phyloP scores from a whole-genome alignment of 2,113 vertebrate species.

The Rhegmatorhina hoffmannsi region DNA sequence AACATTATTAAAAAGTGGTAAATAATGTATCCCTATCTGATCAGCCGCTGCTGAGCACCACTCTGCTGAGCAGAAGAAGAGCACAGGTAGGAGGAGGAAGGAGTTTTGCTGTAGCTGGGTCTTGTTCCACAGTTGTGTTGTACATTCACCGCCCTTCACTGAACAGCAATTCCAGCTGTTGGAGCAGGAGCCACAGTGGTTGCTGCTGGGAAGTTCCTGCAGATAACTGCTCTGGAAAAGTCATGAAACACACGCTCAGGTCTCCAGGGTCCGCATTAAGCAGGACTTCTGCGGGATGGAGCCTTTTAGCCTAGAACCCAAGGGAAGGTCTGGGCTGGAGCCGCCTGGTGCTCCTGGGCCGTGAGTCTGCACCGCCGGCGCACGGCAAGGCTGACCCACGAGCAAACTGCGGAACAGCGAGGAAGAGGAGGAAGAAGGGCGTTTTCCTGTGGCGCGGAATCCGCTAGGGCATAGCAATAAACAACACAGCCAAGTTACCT shows the following conservation, averaged over 20 bases:
- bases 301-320: background rate
- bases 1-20: background rate
- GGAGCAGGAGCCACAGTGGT: background rate
- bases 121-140: too few species aligned
- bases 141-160: background rate
- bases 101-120: background rate
- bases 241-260: rapidly evolving
- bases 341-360: rapidly evolving
- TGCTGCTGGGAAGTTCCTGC: background rate
- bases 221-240: background rate
- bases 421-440: rapidly evolving
- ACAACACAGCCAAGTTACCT: too few species aligned
- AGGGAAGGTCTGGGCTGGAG: background rate
- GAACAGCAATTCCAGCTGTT: background rate
- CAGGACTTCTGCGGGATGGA: rapidly evolving
- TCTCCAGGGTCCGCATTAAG: rapidly evolving
- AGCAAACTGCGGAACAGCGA: rapidly evolving
- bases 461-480: background rate
- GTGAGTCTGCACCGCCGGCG: rapidly evolving
- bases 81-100: background rate
- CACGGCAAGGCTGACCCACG: background rate
- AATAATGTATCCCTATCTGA: background rate
- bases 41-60: background rate
- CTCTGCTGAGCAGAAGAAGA: background rate
- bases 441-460: background rate